phyloP scores from a whole-genome alignment of 2,888 invertebrate species.

The Tiliacea aurago region DNA sequence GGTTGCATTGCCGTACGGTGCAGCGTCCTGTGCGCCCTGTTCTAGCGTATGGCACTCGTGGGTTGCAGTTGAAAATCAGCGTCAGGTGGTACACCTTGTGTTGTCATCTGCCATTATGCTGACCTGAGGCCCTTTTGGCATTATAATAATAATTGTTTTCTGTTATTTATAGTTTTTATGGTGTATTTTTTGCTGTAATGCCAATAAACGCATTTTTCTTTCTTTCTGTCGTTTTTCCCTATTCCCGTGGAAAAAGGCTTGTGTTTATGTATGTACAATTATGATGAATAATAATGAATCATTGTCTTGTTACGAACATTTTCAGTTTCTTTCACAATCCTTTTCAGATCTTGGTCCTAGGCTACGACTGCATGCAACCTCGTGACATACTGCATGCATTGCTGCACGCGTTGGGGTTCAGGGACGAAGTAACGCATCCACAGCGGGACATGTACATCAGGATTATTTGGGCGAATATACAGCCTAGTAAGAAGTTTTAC shows the following conservation, averaged over 20 bases:
- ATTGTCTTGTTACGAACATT: background rate
- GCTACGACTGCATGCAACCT: constrained; percentile 78
- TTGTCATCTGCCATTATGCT: too few relatives aligned
- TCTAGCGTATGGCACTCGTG: too few relatives aligned
- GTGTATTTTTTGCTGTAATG: too few relatives aligned
- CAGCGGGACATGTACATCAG: constrained; percentile 79
- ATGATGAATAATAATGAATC: background rate
- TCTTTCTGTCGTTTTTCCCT: background rate
- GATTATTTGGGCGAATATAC: constrained; percentile 82
- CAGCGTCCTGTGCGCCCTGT: too few relatives aligned
- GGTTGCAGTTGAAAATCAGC: too few relatives aligned
- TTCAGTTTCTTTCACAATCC: background rate
- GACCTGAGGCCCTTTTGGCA: too few relatives aligned
- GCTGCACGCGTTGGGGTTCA: constrained; percentile 80
- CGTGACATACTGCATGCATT: constrained; percentile 77
- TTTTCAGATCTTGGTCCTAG: constrained; percentile 74
- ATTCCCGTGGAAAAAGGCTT: background rate
- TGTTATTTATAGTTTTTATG: too few relatives aligned
- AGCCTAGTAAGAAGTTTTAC: constrained; percentile 74
- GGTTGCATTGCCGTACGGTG: too few relatives aligned
- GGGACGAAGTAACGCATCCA: constrained; percentile 82
- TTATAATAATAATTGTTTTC: too few relatives aligned
- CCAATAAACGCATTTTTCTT: too few relatives aligned
- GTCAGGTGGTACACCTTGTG: too few relatives aligned
- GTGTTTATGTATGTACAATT: background rate